Conservation (phyloP, 2,797 vertebrate genomes). For the Acestrorhynchus altus region DNA sequence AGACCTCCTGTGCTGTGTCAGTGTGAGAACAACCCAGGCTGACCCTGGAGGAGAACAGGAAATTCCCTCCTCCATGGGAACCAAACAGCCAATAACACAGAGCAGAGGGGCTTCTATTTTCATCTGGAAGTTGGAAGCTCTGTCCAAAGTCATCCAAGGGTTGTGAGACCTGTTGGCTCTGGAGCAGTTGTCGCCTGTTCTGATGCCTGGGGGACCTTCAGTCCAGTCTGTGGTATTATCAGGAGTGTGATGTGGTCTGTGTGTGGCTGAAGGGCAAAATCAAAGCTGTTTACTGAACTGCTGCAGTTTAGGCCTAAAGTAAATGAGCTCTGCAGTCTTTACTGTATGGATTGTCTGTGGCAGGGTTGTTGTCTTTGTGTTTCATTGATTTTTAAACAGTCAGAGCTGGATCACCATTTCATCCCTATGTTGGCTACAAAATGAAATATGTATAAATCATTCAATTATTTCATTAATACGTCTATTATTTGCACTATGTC, state of each 20-base stretch:
- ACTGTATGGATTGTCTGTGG: no score
- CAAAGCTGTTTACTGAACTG: background rate
- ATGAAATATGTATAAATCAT: no score
- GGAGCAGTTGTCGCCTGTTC: background rate
- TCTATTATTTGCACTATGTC: no score
- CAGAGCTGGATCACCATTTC: no score
- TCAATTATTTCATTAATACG: no score
- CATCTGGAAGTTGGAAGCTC: background rate
- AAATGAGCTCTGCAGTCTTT: no score
- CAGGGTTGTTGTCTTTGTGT: no score
- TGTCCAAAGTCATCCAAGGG: background rate
- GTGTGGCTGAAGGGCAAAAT: background rate
- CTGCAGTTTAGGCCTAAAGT: background rate
- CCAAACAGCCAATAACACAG: background rate
- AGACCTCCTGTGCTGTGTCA: background rate
- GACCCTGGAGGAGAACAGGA: background rate
- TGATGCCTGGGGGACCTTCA: background rate
- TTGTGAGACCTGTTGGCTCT: background rate
- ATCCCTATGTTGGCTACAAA: no score
- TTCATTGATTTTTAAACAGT: no score
- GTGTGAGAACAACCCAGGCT: background rate
- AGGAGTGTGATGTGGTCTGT: background rate
- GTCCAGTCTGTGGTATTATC: background rate
- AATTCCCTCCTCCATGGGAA: constrained; percentile 10
- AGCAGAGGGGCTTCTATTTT: constrained; percentile 6